These are phyloP conservation scores for Rhinatrema bivittatum DNA, from an alignment of 2,797 vertebrate genomes.

Conservation along the genomic window DNA sequence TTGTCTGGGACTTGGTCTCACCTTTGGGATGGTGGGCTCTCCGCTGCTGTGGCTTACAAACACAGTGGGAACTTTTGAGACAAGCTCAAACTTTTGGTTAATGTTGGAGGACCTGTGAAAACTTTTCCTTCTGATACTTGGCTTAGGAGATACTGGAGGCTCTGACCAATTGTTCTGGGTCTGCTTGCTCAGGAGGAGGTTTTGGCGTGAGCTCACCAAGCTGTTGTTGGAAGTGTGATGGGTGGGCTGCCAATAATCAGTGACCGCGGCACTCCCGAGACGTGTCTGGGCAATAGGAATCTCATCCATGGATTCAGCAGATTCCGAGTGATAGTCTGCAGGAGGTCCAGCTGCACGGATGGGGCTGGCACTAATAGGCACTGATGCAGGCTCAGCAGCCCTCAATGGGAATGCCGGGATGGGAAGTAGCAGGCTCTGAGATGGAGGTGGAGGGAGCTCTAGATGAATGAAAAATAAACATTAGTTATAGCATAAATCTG, in stretches of 20 bases:
- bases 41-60: conserved; percentile 73
- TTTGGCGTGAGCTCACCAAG: neutral
- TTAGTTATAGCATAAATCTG: too few relatives aligned
- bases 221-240: conserved; percentile 1
- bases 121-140: conserved; percentile 52
- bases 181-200: too few relatives aligned
- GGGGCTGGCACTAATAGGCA: conserved; percentile 1
- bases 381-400: conserved; percentile 40
- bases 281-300: conserved; percentile 75
- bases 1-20: neutral
- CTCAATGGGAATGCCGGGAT: conserved; percentile 57
- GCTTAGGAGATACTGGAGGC: conserved; percentile 43
- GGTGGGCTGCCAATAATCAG: neutral
- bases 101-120: conserved; percentile 2
- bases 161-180: too few relatives aligned
- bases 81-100: conserved; percentile 57
- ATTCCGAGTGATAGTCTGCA: conserved; percentile 76
- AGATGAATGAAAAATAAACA: neutral
- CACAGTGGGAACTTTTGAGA: conserved; percentile 50
- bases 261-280: conserved; percentile 65
- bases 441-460: conserved; percentile 52
- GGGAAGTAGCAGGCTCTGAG: conserved; percentile 50
- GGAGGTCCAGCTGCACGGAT: conserved; percentile 61
- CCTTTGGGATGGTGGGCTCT: conserved; percentile 27
- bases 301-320: conserved; percentile 81